Percentiles rank a stretch among this genome's conserved stretches.
Conservation (phyloP, 2,797 vertebrate species). For the Schizothorax lantsangensis region DNA sequence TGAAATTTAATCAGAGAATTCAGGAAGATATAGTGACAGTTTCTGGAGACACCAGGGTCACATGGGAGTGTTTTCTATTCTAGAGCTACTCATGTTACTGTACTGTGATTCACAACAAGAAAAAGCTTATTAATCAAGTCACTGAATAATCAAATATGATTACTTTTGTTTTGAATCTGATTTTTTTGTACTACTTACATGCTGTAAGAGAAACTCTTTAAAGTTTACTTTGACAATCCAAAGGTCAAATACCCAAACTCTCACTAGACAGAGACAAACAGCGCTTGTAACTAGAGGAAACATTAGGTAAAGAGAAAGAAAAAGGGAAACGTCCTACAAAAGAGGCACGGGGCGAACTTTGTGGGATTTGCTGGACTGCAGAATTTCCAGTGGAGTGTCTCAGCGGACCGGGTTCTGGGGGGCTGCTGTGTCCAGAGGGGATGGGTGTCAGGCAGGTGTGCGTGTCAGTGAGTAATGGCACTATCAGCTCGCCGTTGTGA, state of each 20-base stretch:
- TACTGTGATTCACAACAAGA: not conserved
- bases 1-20: conserved; percentile 53
- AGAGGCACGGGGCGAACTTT: conserved; percentile 59
- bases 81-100: not conserved
- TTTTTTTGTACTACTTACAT: not conserved
- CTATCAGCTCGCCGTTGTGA: conserved; percentile 93
- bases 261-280: conserved; percentile 31
- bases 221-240: conserved; percentile 15
- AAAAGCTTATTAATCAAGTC: not conserved
- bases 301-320: conserved; percentile 21
- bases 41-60: conserved; percentile 18
- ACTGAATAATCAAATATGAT: not conserved
- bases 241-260: conserved; percentile 15
- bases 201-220: not conserved
- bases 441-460: conserved; percentile 89
- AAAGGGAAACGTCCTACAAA: conserved; percentile 63
- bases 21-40: conserved; percentile 33
- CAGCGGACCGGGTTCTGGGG: conserved; percentile 79
- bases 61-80: not conserved
- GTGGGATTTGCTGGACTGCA: conserved; percentile 74
- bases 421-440: conserved; percentile 82
- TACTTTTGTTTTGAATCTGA: not conserved
- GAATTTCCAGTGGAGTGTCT: conserved; percentile 76
- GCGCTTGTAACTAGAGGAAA: not conserved
- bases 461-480: conserved; percentile 95